A percentile compares a stretch with the other conserved stretches of the same genome.
phyloP scores from a whole-genome alignment of 1,140 invertebrate genomes.

The Zophobas morio region DNA sequence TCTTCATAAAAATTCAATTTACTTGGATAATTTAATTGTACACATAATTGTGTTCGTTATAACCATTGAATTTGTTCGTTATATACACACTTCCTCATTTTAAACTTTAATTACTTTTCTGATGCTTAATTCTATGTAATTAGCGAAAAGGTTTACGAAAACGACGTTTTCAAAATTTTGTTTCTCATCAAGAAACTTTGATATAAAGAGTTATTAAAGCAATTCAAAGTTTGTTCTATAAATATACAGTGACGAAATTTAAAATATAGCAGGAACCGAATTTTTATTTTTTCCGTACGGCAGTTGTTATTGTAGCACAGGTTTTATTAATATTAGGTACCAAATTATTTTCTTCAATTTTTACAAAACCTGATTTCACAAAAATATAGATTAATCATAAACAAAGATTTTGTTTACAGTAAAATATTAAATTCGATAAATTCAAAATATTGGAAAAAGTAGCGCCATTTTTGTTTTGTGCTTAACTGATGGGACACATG shows the following conservation, averaged over 20 bases:
- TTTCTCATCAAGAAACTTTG: constrained; percentile 33
- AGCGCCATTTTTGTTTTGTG: too few species aligned
- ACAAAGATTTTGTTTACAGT: too few species aligned
- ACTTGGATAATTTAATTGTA: constrained; percentile 22
- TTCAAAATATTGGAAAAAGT: too few species aligned
- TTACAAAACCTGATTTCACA: too few species aligned
- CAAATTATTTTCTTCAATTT: too few species aligned
- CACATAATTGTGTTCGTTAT: constrained; percentile 24
- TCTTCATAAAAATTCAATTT: constrained; percentile 14
- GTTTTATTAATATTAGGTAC: too few species aligned
- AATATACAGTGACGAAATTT: constrained; percentile 25
- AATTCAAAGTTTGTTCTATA: constrained; percentile 26
- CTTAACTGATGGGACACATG: too few species aligned
- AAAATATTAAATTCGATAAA: too few species aligned
- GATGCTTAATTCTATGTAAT: constrained; percentile 37
- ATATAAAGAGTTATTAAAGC: constrained; percentile 29
- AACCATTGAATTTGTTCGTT: constrained; percentile 31
- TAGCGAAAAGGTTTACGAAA: constrained; percentile 32
- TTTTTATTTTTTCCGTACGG: too few species aligned
- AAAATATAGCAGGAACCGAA: background rate
- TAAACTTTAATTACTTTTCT: constrained; percentile 42
- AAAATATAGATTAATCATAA: too few species aligned
- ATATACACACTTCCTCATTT: constrained; percentile 35
- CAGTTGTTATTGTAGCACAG: too few species aligned
- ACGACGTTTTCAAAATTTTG: constrained; percentile 20